Percentiles rank a stretch among this genome's conserved stretches.
Conservation (phyloP, 1,140 invertebrate genomes). For the Arion vulgaris region DNA sequence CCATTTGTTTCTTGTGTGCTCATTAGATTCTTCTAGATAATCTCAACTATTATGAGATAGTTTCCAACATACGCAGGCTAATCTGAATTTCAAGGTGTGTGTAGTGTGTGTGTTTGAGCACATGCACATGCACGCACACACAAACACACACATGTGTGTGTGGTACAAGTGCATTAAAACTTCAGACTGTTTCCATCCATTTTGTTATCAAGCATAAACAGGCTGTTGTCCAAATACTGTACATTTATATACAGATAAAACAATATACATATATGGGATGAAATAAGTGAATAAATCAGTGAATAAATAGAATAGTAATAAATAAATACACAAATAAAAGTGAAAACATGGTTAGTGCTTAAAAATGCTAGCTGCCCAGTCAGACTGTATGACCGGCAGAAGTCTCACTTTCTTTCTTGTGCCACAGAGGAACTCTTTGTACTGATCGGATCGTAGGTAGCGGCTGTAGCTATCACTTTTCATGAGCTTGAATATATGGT, state of each 20-base stretch:
- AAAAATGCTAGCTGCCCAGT: slow-evolving; percentile 57
- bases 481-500: slow-evolving; percentile 99
- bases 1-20: background rate
- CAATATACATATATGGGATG: background rate
- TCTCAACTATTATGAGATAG: too few relatives aligned
- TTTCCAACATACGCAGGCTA: too few relatives aligned
- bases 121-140: too few relatives aligned
- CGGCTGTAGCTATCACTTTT: slow-evolving; percentile 98
- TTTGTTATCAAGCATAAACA: slow-evolving; percentile 6
- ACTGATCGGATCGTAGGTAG: slow-evolving; percentile 98
- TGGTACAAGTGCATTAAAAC: background rate
- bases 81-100: too few relatives aligned
- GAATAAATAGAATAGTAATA: slow-evolving; percentile 15
- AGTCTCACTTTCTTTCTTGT: slow-evolving; percentile 84
- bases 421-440: slow-evolving; percentile 96
- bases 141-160: background rate
- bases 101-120: too few relatives aligned
- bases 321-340: slow-evolving; percentile 17
- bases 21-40: background rate
- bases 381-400: slow-evolving; percentile 62
- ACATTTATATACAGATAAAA: background rate
- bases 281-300: background rate
- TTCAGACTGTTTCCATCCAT: slow-evolving; percentile 12
- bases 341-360: slow-evolving; percentile 43
- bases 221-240: slow-evolving; percentile 14